Conservation (phyloP, 2,113 vertebrate species). For the Sterrhoptilus dennistouni region DNA sequence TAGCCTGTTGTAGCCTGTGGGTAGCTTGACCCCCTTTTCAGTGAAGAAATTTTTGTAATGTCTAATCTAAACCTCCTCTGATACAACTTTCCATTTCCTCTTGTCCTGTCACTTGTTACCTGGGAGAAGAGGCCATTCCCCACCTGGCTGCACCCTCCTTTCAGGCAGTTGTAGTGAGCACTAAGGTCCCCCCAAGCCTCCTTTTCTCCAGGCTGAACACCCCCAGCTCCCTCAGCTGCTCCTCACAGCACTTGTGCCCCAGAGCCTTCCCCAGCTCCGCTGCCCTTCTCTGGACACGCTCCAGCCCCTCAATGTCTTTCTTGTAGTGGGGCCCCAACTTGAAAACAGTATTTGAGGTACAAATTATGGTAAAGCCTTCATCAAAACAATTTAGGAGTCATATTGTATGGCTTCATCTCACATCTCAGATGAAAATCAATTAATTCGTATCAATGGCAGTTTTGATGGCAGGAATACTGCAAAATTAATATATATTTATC, state of each 20-base stretch:
- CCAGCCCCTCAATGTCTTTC: background rate
- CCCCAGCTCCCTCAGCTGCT: background rate
- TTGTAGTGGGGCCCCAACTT: rapidly evolving
- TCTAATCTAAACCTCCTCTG: background rate
- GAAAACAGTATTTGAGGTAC: background rate
- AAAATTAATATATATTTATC: background rate
- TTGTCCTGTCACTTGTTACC: background rate
- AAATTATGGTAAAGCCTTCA: background rate
- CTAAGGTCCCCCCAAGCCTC: background rate
- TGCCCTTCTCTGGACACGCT: background rate
- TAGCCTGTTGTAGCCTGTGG: too few relatives aligned
- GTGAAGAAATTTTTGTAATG: background rate
- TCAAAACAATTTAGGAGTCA: background rate
- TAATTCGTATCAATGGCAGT: background rate
- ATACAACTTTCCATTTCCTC: background rate
- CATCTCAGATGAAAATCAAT: background rate
- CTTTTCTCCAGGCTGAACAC: background rate
- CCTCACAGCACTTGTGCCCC: background rate
- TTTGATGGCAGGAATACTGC: background rate
- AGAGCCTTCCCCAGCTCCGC: background rate
- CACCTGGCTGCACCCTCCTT: background rate
- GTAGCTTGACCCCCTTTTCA: background rate
- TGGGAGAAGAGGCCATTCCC: rapidly evolving
- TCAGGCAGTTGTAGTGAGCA: rapidly evolving
- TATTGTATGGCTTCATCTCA: background rate